phyloP scores from a whole-genome alignment of 1,140 invertebrate genomes.

The Ladona fulva region DNA sequence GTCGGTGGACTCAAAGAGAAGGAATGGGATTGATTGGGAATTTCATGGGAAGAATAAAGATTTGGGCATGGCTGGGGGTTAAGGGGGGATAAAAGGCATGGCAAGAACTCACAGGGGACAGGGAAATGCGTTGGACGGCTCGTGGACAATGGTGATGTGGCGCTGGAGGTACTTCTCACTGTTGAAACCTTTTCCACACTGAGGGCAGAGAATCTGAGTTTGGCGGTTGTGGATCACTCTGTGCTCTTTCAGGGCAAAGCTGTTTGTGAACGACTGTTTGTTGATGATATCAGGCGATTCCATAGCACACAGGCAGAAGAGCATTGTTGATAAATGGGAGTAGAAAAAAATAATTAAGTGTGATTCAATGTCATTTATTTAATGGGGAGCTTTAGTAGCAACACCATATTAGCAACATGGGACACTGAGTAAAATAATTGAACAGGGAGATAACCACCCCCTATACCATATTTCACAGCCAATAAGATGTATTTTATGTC shows the following conservation, averaged over 20 bases:
- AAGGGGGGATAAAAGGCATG: not conserved
- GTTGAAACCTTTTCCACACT: conserved; percentile 28
- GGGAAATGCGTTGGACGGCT: conserved; percentile 18
- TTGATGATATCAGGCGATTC: too few species aligned
- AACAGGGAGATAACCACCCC: too few species aligned
- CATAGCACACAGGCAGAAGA: not conserved
- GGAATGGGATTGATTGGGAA: not conserved
- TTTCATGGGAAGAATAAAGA: not conserved
- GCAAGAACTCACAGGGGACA: conserved; percentile 25
- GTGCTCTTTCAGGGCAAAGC: conserved; percentile 28
- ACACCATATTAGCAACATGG: too few species aligned
- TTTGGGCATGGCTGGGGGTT: not conserved
- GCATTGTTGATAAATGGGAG: not conserved
- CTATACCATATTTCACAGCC: too few species aligned
- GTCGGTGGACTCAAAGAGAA: not conserved
- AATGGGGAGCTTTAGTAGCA: too few species aligned
- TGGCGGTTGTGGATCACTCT: conserved; percentile 25
- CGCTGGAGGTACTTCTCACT: conserved; percentile 27
- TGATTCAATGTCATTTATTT: not conserved
- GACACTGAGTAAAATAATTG: too few species aligned
- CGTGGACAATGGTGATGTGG: conserved; percentile 27
- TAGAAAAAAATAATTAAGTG: not conserved
- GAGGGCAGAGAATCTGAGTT: conserved; percentile 24
- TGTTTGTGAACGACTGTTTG: conserved; percentile 27
- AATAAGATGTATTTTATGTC: too few species aligned